Base-by-base conservation (phyloP, 2,888 invertebrate genomes). In the Anorthoa munda region DNA sequence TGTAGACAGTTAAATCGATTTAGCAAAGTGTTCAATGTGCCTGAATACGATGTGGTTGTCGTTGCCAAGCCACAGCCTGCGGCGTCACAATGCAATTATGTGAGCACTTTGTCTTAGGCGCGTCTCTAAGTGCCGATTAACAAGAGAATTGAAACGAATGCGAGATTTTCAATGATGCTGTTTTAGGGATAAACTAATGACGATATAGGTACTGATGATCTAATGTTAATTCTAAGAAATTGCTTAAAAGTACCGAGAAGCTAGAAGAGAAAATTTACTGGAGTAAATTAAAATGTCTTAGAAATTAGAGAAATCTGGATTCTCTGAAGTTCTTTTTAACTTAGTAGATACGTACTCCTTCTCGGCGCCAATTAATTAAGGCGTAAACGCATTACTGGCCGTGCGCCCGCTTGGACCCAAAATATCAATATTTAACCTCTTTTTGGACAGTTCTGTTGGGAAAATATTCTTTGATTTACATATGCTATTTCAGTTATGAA, bases 41-140 rank as follows among this genome's bases (percentile, higher is more conserved):
- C 63, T 53, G 82, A 81, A 84, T 81, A 74, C 72, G 61, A 58
- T 81, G 81, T 63, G 80, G 80, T 64, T 66, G 58, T 56, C 71
- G 60, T 56, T 73, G 59, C 67, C 75, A 68, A 45, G 39, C 77
- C 80, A 60, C 80, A 82, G 71, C 84, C 84, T 75, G 85, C 71
- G 87, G 90, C 84, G 87, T 80, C 86, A 75, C 82, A 81, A 94
- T 92, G 90, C 91, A 94, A 94, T 95, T 94, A 94, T 89, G 86
- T 77, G 72, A 91, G 91, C 93, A 94, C 94, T 94, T 91, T 90
- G 91, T 91, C 90, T 90, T 86, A 88, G 84, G 82, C 82, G 82
- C 83, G 84, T 76, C 89, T 87, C 78, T 87, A 89, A 91, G 89
- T 90, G 89, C 88, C 89, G 89, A 88, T 91, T 89, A 89, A 85